Base-by-base conservation (phyloP, 2,797 vertebrate species). In the Buphagus erythrorhynchus region DNA sequence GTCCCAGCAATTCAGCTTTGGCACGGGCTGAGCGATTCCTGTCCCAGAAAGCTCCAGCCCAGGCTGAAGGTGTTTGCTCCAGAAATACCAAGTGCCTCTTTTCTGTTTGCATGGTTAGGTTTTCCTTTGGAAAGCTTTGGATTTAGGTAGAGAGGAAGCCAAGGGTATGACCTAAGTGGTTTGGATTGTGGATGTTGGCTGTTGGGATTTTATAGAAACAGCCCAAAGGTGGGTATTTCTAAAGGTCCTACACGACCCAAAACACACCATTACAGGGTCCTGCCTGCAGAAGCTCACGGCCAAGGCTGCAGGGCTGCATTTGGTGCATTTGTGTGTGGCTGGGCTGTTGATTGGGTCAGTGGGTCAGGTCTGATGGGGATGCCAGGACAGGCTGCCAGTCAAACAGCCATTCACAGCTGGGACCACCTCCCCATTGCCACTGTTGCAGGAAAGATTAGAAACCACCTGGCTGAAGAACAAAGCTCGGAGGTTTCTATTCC, bases 301-400 rank as follows among this genome's bases (percentile, higher is more conserved):
- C 8, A 11, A 38, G 35, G 57, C 19, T 36, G 40, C 31, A 40
- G 22, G 33, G 59, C 35, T 68, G 54, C 21, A 1, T 36, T 43
- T 2, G 2, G 42, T 33, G 45, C 20, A 1, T 15, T 2, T 0
- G 0, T 2, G 0, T 7, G 40, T 40, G 86, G 26, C 25, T 84
- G 46, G 46, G 68, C 28, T 48, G 38, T 7, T 49, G 14, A 67
- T 0, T 25, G 65, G 57, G 43, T 55, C 38, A 25, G 2, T 10
- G 35, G 43, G 21, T 54, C 74, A 49, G 85, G 25, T 24, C 55
- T 38, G 62, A 26, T 22, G 33, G 40, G 54, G 51, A 52, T 16
- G 67, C 24, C 0, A 11, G 48, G 16, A 33, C 45, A 33, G 38
- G 31, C 55, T 83, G 52, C 31, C 5, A 3, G 21, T 33, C 71